Evolutionary conservation across 2,113 vertebrate species (phyloP), one percentile per base, ranked within the genome.

Genomic region (Nannobrachium achirus): DNA sequence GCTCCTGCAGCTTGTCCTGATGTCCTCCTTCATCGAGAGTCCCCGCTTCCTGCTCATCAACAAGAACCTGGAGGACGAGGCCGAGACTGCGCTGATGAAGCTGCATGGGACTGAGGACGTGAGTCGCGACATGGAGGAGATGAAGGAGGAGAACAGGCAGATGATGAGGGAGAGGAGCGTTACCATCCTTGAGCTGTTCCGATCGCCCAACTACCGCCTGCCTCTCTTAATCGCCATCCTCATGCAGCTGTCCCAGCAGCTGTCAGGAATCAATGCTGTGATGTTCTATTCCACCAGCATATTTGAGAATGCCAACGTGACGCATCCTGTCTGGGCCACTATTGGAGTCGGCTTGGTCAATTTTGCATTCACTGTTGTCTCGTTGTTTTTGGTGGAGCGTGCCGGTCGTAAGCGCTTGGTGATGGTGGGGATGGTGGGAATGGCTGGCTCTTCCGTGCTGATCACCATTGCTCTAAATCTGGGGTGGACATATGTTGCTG

Each of bases 101-200:
- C 94, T 99, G 33, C 87, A 97, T 0, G 97, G 97, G 20, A 95
- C 91, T 0, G 90, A 90, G 0, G 97, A 99, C 0, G 96, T 99
- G 80, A 94, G 94, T 72, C 89, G 85, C 0, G 97, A 98, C 92
- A 93, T 99, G 85, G 96, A 96, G 90, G 97, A 99, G 89, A 99
- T 99, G 97, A 98, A 98, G 88, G 97, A 98, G 72, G 97, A 99
- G 88, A 94, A 95, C 72, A 88, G 97, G 68, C 95, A 98, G 88
- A 99, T 99, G 97, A 96, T 97, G 95, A 89, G 94, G 59, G 97
- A 99, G 91, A 98, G 97, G 91, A 98, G 97, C 63, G 97, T 98
- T 73, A 98, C 94, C 63, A 97, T 99, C 39, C 74, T 86, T 41
- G 96, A 97, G 87, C 93, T 99, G 13, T 95, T 98, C 89, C 94